Conservation (phyloP, 2,888 invertebrate genomes). For the Thymelicus acteon region DNA sequence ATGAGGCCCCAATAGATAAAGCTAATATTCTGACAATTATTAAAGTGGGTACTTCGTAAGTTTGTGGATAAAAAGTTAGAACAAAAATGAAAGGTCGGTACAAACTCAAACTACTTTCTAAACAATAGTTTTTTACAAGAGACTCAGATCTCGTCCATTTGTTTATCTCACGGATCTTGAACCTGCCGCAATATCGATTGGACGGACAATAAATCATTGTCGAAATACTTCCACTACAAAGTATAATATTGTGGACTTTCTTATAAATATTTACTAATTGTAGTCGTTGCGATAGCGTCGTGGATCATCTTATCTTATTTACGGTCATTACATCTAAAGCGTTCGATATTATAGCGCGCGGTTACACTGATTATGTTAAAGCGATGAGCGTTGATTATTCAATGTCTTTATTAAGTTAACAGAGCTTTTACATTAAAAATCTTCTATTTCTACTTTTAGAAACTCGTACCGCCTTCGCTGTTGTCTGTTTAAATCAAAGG, state of each 20-base stretch:
- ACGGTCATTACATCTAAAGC: slow-evolving; percentile 32
- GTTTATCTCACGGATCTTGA: slow-evolving; percentile 44
- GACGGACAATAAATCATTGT: slow-evolving; percentile 52
- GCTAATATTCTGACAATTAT: neutral
- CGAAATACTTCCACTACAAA: slow-evolving; percentile 47
- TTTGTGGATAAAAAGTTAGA: slow-evolving; percentile 25
- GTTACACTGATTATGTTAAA: neutral
- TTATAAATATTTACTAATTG: slow-evolving; percentile 63
- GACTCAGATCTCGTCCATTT: slow-evolving; percentile 37
- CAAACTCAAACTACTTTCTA: slow-evolving; percentile 29
- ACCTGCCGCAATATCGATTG: slow-evolving; percentile 39
- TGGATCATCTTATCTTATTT: slow-evolving; percentile 28
- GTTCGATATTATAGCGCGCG: slow-evolving; percentile 1
- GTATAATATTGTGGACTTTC: slow-evolving; percentile 51
- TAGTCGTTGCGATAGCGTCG: slow-evolving; percentile 40
- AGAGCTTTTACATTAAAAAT: too few species aligned
- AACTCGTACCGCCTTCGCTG: too few species aligned
- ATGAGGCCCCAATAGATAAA: neutral
- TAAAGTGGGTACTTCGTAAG: slow-evolving; percentile 6
- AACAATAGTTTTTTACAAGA: slow-evolving; percentile 37
- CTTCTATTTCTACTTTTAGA: too few species aligned
- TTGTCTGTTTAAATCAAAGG: too few species aligned
- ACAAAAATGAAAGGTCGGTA: slow-evolving; percentile 18
- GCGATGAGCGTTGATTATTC: neutral
- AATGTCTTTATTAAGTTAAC: neutral